phyloP scores from a whole-genome alignment of 1,140 invertebrate genomes.

The Magallana angulata region DNA sequence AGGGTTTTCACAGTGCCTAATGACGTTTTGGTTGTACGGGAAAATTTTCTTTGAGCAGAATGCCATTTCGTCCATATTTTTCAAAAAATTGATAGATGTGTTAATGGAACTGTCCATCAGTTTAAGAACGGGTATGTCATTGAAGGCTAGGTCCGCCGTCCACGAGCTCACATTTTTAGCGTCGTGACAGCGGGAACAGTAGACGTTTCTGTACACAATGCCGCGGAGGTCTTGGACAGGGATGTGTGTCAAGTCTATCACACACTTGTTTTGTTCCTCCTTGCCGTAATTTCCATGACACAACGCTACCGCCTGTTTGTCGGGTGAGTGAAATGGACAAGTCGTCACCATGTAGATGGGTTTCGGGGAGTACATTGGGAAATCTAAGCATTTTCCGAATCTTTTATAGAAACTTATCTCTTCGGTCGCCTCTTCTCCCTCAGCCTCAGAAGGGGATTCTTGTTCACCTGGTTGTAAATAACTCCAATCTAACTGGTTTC shows the following conservation, averaged over 20 bases:
- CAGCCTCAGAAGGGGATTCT: neutral
- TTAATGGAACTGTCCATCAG: conserved; percentile 45
- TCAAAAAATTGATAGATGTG: conserved; percentile 21
- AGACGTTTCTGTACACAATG: conserved; percentile 82
- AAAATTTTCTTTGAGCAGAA: conserved; percentile 39
- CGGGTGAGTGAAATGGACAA: conserved; percentile 48
- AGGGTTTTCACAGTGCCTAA: neutral
- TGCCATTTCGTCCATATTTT: conserved; percentile 10
- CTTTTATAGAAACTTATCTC: conserved; percentile 9
- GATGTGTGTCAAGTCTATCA: conserved; percentile 61
- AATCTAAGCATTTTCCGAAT: conserved; percentile 40
- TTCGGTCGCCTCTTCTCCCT: neutral
- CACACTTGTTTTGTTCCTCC: conserved; percentile 20
- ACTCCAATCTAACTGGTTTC: neutral
- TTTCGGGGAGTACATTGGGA: conserved; percentile 36
- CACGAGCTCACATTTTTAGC: conserved; percentile 67
- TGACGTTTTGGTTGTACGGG: conserved; percentile 41
- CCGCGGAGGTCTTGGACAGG: conserved; percentile 79
- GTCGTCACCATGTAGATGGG: conserved; percentile 50
- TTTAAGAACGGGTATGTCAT: conserved; percentile 42
- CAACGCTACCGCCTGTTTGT: conserved; percentile 1
- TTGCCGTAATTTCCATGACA: conserved; percentile 39
- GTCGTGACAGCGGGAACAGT: conserved; percentile 83
- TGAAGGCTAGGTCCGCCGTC: conserved; percentile 77
- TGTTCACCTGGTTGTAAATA: neutral